Conservation (phyloP, 2,113 vertebrate species). For the Otis tarda region DNA sequence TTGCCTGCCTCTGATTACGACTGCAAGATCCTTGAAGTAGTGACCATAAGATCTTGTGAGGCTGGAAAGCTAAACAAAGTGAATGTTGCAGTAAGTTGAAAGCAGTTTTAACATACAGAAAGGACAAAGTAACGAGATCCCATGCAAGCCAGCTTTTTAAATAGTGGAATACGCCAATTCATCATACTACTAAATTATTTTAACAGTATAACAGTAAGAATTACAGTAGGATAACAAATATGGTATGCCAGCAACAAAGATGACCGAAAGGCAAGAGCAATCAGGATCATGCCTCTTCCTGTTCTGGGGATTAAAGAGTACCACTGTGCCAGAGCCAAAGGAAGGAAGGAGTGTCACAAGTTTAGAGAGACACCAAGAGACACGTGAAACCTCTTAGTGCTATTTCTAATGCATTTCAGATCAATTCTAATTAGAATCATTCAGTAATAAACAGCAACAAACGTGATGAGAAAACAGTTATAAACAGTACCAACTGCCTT, state of each 20-base stretch:
- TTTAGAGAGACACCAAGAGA: background rate
- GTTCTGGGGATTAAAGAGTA: background rate
- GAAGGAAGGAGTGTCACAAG: background rate
- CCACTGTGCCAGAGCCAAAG: background rate
- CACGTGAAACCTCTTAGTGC: background rate
- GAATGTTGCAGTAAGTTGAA: slow-evolving; percentile 15
- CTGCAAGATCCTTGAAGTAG: slow-evolving; percentile 42
- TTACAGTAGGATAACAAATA: background rate
- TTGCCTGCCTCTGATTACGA: slow-evolving; percentile 48
- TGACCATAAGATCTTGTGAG: slow-evolving; percentile 16
- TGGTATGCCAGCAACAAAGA: background rate
- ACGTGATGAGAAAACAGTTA: background rate
- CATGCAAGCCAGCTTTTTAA: background rate
- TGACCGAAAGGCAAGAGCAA: background rate
- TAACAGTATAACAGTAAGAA: background rate
- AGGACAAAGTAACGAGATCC: background rate
- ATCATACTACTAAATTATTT: background rate
- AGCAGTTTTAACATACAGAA: background rate
- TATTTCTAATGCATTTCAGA: slow-evolving; percentile 26
- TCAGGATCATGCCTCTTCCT: background rate
- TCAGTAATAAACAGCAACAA: background rate
- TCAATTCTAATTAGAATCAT: background rate
- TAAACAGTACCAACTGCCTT: background rate
- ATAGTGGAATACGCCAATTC: background rate
- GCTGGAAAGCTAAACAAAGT: slow-evolving; percentile 48